A percentile compares a stretch with the other conserved stretches of the same genome.
phyloP scores from a whole-genome alignment of 2,888 invertebrate species.

The Eristalis pertinax region DNA sequence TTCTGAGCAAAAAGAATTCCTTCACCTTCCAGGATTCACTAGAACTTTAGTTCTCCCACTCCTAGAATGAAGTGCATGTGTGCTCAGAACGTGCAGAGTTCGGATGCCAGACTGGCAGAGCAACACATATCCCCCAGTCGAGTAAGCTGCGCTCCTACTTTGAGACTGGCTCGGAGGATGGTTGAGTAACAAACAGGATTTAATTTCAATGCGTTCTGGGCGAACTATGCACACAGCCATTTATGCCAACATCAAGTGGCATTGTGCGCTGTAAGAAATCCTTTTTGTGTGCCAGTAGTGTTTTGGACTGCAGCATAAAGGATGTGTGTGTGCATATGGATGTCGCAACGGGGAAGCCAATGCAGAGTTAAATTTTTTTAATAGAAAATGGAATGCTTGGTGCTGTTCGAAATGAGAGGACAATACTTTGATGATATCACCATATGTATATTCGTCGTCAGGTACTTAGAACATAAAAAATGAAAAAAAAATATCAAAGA shows the following conservation, averaged over 20 bases:
- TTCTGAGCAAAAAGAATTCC: slow-evolving; percentile 27
- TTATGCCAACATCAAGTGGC: not conserved
- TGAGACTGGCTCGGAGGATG: not conserved
- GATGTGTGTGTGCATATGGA: not conserved
- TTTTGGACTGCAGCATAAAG: not conserved
- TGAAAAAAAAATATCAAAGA: no score
- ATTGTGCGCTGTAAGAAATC: not conserved
- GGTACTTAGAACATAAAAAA: no score
- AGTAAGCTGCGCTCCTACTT: not conserved
- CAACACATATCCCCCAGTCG: not conserved
- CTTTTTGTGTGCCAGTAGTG: not conserved
- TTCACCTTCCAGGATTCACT: not conserved
- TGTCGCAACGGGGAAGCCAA: no score
- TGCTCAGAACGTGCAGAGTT: not conserved
- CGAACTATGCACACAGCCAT: not conserved
- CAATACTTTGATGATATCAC: no score
- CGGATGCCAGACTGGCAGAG: not conserved
- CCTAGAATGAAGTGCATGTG: slow-evolving; percentile 24
- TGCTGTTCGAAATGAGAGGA: no score
- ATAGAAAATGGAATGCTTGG: no score
- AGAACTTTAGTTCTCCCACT: slow-evolving; percentile 11
- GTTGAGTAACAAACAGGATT: slow-evolving; percentile 48
- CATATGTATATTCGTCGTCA: no score
- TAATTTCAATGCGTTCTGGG: slow-evolving; percentile 44
- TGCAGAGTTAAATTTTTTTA: no score